Conservation (phyloP, 2,888 invertebrate species). For the Beris chalybata region DNA sequence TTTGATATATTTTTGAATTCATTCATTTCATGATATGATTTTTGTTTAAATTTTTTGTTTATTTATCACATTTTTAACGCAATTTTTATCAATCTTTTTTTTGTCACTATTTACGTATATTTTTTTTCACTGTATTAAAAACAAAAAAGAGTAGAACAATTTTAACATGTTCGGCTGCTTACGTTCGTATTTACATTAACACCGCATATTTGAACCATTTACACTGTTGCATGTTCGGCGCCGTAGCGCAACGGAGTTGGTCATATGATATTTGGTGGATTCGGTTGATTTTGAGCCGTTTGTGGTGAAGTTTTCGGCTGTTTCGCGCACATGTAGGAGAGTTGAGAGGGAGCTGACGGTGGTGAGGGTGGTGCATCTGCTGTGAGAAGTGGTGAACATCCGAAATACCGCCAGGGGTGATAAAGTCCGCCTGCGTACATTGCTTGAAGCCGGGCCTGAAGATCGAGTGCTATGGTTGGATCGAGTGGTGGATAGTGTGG, state of each 20-base stretch:
- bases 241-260: constrained; percentile 57
- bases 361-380: constrained; percentile 53
- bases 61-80: neutral
- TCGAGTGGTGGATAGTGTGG: constrained; percentile 53
- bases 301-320: constrained; percentile 53
- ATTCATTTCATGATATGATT: no score
- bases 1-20: no score
- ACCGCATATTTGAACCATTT: constrained; percentile 32
- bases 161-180: no score
- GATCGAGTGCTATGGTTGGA: constrained; percentile 54
- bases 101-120: neutral
- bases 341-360: constrained; percentile 40
- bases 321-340: constrained; percentile 48
- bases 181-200: constrained; percentile 13
- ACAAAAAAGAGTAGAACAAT: neutral
- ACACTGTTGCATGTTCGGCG: constrained; percentile 52
- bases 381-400: constrained; percentile 51
- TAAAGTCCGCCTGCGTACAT: constrained; percentile 56
- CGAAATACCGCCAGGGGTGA: constrained; percentile 56
- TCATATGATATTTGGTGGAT: constrained; percentile 56
- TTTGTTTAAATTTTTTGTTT: neutral
- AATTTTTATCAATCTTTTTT: neutral
- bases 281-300: constrained; percentile 38
- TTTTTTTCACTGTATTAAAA: neutral
- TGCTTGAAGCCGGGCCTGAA: constrained; percentile 54